These are phyloP conservation scores for Drosophila yooni DNA, from an alignment of 2,888 invertebrate species.

Conservation along the genomic window DNA sequence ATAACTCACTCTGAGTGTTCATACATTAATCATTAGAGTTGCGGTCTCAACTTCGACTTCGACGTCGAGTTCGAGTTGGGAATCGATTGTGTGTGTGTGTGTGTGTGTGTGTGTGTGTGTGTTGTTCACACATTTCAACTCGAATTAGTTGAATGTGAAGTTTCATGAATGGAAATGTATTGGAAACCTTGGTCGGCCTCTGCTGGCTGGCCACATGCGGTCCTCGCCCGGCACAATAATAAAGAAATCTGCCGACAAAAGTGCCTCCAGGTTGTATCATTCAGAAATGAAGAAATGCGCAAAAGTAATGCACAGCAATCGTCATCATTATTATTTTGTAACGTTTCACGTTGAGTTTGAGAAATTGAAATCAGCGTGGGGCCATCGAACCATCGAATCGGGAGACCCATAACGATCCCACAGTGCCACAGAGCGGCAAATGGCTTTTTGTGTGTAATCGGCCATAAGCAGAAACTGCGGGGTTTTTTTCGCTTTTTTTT, in stretches of 20 bases:
- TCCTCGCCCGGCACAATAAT: conserved; percentile 61
- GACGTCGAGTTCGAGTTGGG: conserved; percentile 11
- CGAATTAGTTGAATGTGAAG: conserved; percentile 66
- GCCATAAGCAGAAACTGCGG: conserved; percentile 64
- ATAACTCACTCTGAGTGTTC: conserved; percentile 60
- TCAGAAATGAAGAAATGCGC: conserved; percentile 71
- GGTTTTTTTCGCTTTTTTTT: conserved; percentile 37
- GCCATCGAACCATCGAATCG: conserved; percentile 27
- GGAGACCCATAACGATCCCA: background rate
- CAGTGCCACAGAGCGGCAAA: conserved; percentile 48
- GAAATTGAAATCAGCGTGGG: conserved; percentile 78
- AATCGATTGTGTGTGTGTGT: conserved; percentile 33
- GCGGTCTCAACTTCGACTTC: conserved; percentile 31
- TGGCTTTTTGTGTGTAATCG: conserved; percentile 72
- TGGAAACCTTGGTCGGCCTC: background rate
- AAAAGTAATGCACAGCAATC: conserved; percentile 67
- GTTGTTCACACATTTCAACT: conserved; percentile 79
- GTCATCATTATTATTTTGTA: conserved; percentile 78
- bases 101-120: conserved; percentile 27
- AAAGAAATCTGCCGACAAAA: conserved; percentile 75
- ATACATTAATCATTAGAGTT: conserved; percentile 77
- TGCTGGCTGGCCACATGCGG: conserved; percentile 60
- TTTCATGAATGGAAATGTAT: conserved; percentile 64
- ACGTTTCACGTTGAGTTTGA: conserved; percentile 73
- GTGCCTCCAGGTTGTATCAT: conserved; percentile 49